A percentile compares a stretch with the other conserved stretches of the same genome.
These are phyloP conservation scores for Aythya baeri DNA, from an alignment of 2,113 vertebrate genomes.

Conservation along the genomic window DNA sequence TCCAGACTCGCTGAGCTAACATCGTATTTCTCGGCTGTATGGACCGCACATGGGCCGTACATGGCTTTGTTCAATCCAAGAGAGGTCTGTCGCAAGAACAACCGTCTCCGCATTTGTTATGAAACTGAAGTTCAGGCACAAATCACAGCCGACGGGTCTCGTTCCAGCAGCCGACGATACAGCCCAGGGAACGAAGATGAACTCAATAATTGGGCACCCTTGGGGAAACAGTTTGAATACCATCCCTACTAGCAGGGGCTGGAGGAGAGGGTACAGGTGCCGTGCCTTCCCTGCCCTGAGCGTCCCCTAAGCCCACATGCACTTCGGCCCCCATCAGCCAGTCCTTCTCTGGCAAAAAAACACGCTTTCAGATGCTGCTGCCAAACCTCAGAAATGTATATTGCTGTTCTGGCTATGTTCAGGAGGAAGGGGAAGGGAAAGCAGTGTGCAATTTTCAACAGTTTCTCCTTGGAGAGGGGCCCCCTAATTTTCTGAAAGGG, in stretches of 20 bases:
- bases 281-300: not conserved
- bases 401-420: conserved; percentile 74
- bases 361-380: conserved; percentile 69
- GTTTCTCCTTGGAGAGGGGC: conserved; percentile 69
- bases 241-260: not conserved
- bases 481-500: conserved; percentile 75
- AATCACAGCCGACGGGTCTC: not conserved
- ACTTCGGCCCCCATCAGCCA: conserved; percentile 63
- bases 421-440: conserved; percentile 68
- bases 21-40: not conserved
- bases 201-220: not conserved
- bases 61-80: conserved; percentile 19
- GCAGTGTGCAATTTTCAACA: conserved; percentile 72
- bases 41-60: not conserved
- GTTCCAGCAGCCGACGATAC: not conserved
- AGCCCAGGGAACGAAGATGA: not conserved
- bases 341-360: conserved; percentile 64
- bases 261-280: conserved; percentile 47
- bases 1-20: not conserved
- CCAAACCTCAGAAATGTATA: conserved; percentile 80
- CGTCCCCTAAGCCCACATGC: conserved; percentile 20
- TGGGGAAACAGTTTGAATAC: not conserved
- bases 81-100: conserved; percentile 56
- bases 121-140: conserved; percentile 43
- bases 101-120: conserved; percentile 39